These are phyloP conservation scores for Mechanitis mazaeus DNA, from an alignment of 2,888 invertebrate genomes.

Conservation along the genomic window DNA sequence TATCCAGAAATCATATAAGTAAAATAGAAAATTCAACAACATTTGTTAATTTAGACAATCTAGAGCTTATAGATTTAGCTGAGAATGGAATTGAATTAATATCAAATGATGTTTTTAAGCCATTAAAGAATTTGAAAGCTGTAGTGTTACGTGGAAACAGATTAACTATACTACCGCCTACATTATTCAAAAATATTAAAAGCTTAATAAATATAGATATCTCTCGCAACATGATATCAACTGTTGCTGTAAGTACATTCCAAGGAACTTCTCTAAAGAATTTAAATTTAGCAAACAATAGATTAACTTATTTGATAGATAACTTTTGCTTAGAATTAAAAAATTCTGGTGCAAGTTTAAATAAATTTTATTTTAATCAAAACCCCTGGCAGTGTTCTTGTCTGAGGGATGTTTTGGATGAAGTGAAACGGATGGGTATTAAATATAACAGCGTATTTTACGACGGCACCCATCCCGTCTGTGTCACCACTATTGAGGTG, in stretches of 20 bases:
- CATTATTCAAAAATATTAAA: conserved; percentile 46
- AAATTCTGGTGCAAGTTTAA: conserved; percentile 49
- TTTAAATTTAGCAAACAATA: conserved; percentile 54
- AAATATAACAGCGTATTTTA: conserved; percentile 48
- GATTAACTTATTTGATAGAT: conserved; percentile 52
- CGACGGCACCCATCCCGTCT: conserved; percentile 51
- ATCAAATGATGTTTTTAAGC: conserved; percentile 44
- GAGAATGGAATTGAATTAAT: conserved; percentile 48
- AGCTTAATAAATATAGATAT: conserved; percentile 49
- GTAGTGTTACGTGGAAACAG: conserved; percentile 50
- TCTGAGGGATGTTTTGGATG: conserved; percentile 49
- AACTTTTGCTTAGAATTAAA: conserved; percentile 58
- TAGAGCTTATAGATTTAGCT: conserved; percentile 51
- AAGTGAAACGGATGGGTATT: conserved; percentile 48
- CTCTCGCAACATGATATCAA: conserved; percentile 49
- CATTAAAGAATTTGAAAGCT: conserved; percentile 46
- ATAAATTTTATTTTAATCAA: conserved; percentile 56
- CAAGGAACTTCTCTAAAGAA: conserved; percentile 48
- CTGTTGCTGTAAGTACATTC: conserved; percentile 51
- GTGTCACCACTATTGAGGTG: conserved; percentile 47
- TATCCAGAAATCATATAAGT: conserved; percentile 52
- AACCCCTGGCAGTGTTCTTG: conserved; percentile 69
- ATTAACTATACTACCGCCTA: conserved; percentile 46
- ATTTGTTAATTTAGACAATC: conserved; percentile 44
- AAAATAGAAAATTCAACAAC: conserved; percentile 35